A percentile compares a stretch with the other conserved stretches of the same genome.
These are phyloP conservation scores for Hanleya hanleyi DNA, from an alignment of 2,888 invertebrate genomes.

Conservation along the genomic window DNA sequence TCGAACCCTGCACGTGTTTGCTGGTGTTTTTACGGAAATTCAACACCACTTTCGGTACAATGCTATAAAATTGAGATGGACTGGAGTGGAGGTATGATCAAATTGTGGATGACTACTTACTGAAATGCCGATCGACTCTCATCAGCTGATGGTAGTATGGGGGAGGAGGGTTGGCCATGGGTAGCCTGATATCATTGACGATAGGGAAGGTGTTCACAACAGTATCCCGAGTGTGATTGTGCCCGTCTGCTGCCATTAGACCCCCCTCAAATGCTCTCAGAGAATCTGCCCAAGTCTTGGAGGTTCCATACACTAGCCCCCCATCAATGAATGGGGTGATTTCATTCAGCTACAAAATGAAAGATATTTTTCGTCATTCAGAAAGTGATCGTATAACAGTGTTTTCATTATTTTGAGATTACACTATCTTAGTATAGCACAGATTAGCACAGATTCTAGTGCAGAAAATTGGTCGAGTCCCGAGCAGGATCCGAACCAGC, in stretches of 20 bases:
- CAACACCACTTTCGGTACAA: neutral
- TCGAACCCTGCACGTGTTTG: too few species aligned
- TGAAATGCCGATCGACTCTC: conserved; percentile 76
- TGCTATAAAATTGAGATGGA: too few species aligned
- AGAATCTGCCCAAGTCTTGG: conserved; percentile 78
- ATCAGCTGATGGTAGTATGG: conserved; percentile 75
- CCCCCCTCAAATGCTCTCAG: conserved; percentile 75
- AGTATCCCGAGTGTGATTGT: conserved; percentile 9
- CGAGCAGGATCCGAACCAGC: too few species aligned
- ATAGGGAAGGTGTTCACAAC: conserved; percentile 75
- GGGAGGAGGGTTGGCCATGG: conserved; percentile 78
- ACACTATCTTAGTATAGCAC: too few species aligned
- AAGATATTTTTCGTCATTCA: neutral
- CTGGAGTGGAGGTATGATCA: neutral
- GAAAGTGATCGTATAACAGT: too few species aligned
- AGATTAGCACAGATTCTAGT: too few species aligned
- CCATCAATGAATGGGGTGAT: conserved; percentile 80
- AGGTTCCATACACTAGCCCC: conserved; percentile 78
- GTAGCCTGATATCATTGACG: conserved; percentile 76
- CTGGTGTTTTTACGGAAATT: too few species aligned
- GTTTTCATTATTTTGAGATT: too few species aligned
- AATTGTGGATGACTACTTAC: conserved; percentile 75
- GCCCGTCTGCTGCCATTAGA: conserved; percentile 49
- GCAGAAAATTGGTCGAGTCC: too few species aligned
- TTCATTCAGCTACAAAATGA: conserved; percentile 76